These are phyloP conservation scores for Channallabes apus DNA, from an alignment of 2,797 vertebrate genomes.

Conservation along the genomic window DNA sequence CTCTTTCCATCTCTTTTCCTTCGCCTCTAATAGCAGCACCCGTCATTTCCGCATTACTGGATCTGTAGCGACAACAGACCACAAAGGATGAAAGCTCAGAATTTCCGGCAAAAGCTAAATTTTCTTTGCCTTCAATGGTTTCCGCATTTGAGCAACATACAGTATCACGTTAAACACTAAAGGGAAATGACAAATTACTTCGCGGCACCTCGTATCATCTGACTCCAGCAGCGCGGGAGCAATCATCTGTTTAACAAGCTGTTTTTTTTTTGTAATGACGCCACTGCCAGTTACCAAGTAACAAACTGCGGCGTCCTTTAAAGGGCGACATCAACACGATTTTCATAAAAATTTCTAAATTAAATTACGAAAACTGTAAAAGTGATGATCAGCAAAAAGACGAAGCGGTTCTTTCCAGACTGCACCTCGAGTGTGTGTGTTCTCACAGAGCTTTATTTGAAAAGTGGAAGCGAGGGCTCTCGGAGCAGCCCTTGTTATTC, in stretches of 20 bases:
- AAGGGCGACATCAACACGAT: background rate
- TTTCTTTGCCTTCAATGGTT: background rate
- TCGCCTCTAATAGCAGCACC: too few species aligned
- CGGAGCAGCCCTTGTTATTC: background rate
- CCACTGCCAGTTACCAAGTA: background rate
- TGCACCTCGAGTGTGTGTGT: background rate
- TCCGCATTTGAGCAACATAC: background rate
- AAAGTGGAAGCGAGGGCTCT: background rate
- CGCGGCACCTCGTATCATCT: background rate
- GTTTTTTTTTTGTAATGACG: background rate
- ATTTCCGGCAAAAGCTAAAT: too few species aligned
- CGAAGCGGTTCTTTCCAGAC: background rate
- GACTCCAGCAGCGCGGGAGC: too few species aligned
- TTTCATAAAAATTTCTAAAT: too few species aligned
- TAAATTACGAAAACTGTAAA: background rate
- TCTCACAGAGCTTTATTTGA: background rate
- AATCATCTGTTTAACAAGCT: background rate
- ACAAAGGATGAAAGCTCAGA: too few species aligned
- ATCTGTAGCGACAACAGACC: too few species aligned
- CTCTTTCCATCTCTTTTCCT: too few species aligned
- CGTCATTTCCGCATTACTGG: too few species aligned
- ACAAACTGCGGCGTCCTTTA: background rate
- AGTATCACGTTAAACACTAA: background rate
- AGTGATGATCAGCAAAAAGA: background rate
- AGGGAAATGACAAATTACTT: background rate